Base-by-base conservation (phyloP, 2,797 vertebrate species). In the Ambastaia sidthimunki region DNA sequence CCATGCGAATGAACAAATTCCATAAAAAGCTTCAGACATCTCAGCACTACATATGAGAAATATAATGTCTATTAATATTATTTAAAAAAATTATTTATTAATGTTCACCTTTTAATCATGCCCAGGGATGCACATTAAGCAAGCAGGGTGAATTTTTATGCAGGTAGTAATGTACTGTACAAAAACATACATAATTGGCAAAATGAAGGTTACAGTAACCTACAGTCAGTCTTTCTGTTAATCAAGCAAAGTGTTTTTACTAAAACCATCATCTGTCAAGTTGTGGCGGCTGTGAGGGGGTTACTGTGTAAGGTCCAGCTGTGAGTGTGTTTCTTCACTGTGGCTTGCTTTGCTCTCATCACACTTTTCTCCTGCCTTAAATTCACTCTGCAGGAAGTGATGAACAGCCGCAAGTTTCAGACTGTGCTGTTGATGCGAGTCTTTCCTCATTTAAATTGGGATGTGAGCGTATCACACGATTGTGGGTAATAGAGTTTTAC, bases 201-300 rank as follows among this genome's bases (percentile, higher is more conserved):
- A 78, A 60, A 59, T 70, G 66, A 69, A 69, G 75, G 65, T 77
- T 70, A 62, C n/a, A 62, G 57, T 28, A 62, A 65, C 68, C 76
- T 25, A 59, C 57, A 59, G 67, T 78, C 37, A 52, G 59, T 71
- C 69, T 11, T 65, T n/a, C 10, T 3, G 16, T 9, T 72, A 79
- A 72, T 72, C 59, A 79, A 79, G 48, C 69, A 71, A 71, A 79
- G 59, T 55, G 60, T 71, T 79, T 71, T 72, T 66, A 71, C 59
- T 44, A 72, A 71, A 72, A 79, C 69, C 77, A 55, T 79, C 77
- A 65, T 79, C 57, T 79, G 77, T 79, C 77, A 72, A 72, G 59
- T 19, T 18, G 18, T 41, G 21, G 69, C 59, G 54, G 28, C 48
- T 9, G 57, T 63, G 57, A 63, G 48, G 2, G 65, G 48, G 57